Base-by-base conservation (phyloP, 2,888 invertebrate genomes). In the Fragum whitleyi region DNA sequence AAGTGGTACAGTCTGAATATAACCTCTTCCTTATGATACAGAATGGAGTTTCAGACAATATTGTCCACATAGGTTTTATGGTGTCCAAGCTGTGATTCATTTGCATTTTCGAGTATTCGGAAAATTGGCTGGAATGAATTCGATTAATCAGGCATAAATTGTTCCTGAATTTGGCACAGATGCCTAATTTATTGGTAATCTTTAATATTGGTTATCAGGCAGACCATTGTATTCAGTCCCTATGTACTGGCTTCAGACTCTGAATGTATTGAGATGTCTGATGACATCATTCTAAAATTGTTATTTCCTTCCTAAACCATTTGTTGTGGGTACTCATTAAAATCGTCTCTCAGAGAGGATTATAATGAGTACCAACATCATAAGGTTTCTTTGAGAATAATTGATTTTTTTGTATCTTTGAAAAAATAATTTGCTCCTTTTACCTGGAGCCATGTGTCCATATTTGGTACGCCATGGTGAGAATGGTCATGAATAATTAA, bases 401-500 rank as follows among this genome's bases (percentile, higher is more conserved):
- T 36, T 36, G 3, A 36, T 36, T 36, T 36, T 36, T 36, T 36
- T 1, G 7, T 7, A 14, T 7, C 53, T 51, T 23, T 5, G 1
- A 5, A 14, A 23, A 53, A 53, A 53, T 0, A 19, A 53, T n/a
- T n/a, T n/a, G n/a, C n/a, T n/a, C 14, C n/a, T 53, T 53, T 53
- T 53, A 23, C 6, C 51, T n/a, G 2, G 21, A 16, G 21, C 47
- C 47, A 14, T 47, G 39, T 39, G 57, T 65, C 65, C 36, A 42
- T 39, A 65, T 39, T 36, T 23, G 36, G 65, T 23, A 39, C 11
- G 2, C 21, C 36, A 6, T 9, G 2, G 42, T 65, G 65, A 7
- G 65, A 42, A 65, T 16, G 14, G 6, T 21, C 42, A 65, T 65
- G 65, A 39, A 65, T 65, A 65, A 42, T 65, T 65, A 36, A 65